Base-by-base conservation (phyloP, 2,113 vertebrate species). In the Cyanistes caeruleus region DNA sequence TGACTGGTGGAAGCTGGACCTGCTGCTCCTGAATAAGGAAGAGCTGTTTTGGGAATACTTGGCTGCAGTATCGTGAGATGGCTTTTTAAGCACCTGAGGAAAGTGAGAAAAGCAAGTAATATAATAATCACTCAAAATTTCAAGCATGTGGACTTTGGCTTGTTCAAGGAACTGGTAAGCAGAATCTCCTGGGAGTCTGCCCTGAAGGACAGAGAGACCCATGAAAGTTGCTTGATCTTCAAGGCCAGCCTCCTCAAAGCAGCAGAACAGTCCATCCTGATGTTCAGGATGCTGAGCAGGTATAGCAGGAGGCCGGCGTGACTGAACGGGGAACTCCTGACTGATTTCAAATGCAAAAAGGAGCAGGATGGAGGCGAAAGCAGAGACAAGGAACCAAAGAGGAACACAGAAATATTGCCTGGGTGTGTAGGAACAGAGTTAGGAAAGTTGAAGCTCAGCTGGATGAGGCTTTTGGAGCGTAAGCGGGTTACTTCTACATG, bases 281-380 rank as follows among this genome's bases (percentile, higher is more conserved):
- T 92, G 94, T 95, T 79, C 94, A 95, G 94, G 95, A 90, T 87
- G 89, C 86, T 84, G 91, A 95, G 93, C 96, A 97, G 96, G 95
- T 96, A 92, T 48, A 95, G 84, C 95, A 97, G 69, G 93, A 92
- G 96, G 77, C 89, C 94, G 91, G 43, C 30, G 7, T 48, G 60
- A 44, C 86, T 84, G 93, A 92, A 87, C 1, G 1, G 73, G 92
- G 86, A 96, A 84, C 68, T 95, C 79, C 86, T 90, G 79, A 30
- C 82, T 88, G 67, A 92, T 93, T 94, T 87, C 89, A 95, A 24
- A 96, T 95, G 91, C 94, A 93, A 93, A 96, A 89, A 70, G 60
- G 63, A 88, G 8, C 68, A 93, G 24, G 31, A 72, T 78, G 80
- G 86, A 95, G 84, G 80, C 4, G 44, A 92, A 92, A 95, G 65